These are phyloP conservation scores for Hirtodrosophila confusa DNA, from an alignment of 2,888 invertebrate species.

Conservation along the genomic window DNA sequence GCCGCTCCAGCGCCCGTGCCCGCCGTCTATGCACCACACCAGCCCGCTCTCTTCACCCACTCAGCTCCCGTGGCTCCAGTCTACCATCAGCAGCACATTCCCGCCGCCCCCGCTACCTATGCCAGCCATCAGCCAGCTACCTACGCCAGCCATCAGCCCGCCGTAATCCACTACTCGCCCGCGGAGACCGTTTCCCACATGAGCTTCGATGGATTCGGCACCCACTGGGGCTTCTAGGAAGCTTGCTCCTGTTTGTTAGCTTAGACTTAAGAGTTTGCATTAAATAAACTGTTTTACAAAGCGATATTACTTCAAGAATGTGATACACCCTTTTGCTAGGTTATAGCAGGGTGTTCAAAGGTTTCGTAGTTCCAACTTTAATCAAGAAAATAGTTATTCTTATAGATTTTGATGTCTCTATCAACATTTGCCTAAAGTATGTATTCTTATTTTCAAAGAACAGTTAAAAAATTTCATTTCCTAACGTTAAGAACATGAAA, in stretches of 20 bases:
- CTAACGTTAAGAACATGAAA: too few relatives aligned
- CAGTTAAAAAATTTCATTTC: too few relatives aligned
- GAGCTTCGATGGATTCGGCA: conserved; percentile 87
- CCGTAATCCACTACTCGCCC: conserved; percentile 84
- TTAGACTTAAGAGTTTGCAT: conserved; percentile 16
- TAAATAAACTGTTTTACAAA: conserved; percentile 19
- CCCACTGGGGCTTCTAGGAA: conserved; percentile 87
- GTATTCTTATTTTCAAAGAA: too few relatives aligned
- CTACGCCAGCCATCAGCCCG: conserved; percentile 78
- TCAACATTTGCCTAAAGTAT: too few relatives aligned
- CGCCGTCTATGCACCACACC: conserved; percentile 52
- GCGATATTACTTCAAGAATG: too few relatives aligned
- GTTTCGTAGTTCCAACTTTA: too few relatives aligned
- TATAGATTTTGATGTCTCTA: too few relatives aligned
- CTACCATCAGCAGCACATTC: conserved; percentile 49
- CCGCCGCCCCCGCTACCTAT: conserved; percentile 70
- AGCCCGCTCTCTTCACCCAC: conserved; percentile 69
- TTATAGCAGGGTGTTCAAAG: too few relatives aligned
- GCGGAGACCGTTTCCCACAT: conserved; percentile 88
- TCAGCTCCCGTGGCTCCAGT: conserved; percentile 63
- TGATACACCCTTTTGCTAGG: too few relatives aligned
- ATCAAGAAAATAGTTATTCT: too few relatives aligned
- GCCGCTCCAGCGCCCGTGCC: conserved; percentile 80
- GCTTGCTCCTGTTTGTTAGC: neutral
- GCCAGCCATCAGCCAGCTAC: conserved; percentile 76